Evolutionary conservation across 1,140 invertebrate genomes (phyloP), one percentile per base, ranked within the genome.

Genomic region (Ditylenchus dipsaci): DNA sequence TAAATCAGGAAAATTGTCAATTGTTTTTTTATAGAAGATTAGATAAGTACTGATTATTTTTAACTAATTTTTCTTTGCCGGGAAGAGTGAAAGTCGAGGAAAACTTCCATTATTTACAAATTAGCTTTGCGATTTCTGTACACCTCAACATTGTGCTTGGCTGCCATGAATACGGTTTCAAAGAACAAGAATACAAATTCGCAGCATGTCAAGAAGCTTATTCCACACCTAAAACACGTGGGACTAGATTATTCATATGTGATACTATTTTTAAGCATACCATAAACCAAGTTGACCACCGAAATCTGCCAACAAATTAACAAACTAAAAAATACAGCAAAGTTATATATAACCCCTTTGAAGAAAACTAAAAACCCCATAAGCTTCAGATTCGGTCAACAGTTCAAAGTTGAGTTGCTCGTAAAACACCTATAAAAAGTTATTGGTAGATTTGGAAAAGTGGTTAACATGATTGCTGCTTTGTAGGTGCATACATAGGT

Each of bases 341-440:
- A n/a, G n/a, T n/a, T n/a, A 70, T 0, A 67, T 63, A 29, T 69
- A 11, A n/a, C n/a, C n/a, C n/a, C n/a, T n/a, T 21, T 21, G 13
- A 65, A 71, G 26, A 21, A 5, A 61, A 61, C 1, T 33, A n/a
- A 43, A 21, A 33, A 61, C 59, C 29, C 59, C 56, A 59, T 29
- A 67, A 21, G 19, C 78, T 63, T 79, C 78, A 17, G 77, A 79
- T 67, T 79, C 78, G 1, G 70, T 77, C 17, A 79, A 73, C 67
- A 79, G 70, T 78, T 79, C 78, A 64, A 78, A 79, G 38, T 79
- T 79, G 15, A 79, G 65, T 47, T 79, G 78, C 69, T 79, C 78
- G 60, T 79, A 79, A 53, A 79, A 79, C 49, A 53, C 49, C 49
- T 53, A 53, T n/a, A n/a, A n/a, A n/a, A n/a, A n/a, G n/a, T n/a